Evolutionary conservation across 2,888 invertebrate species (phyloP).

Genomic region (Dusona sp.): DNA sequence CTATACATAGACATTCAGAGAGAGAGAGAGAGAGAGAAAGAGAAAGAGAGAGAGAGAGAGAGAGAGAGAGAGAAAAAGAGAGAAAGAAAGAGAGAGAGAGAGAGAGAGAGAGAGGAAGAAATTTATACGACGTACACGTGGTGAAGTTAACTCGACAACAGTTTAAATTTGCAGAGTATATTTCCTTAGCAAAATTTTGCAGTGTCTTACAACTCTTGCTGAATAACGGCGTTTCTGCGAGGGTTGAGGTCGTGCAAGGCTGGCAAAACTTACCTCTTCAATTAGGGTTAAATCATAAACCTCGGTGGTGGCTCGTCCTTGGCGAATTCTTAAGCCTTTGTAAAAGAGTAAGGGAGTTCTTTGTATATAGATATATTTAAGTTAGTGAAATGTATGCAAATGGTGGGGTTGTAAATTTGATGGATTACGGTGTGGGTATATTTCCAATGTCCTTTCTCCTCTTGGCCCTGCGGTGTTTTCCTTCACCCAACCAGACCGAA

Average conservation of each 20-base stretch:
- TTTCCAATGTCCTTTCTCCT: slow-evolving; percentile 73
- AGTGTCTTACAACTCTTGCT: slow-evolving; percentile 65
- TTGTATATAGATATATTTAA: slow-evolving; percentile 51
- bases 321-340: slow-evolving; percentile 77
- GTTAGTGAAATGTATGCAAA: slow-evolving; percentile 77
- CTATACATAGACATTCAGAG: not conserved
- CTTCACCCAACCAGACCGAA: slow-evolving; percentile 56
- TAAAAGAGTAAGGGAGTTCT: slow-evolving; percentile 71
- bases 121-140: slow-evolving; percentile 49
- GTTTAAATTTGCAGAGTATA: slow-evolving; percentile 44
- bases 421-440: slow-evolving; percentile 73
- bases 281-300: slow-evolving; percentile 83
- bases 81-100: not conserved
- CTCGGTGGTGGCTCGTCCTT: slow-evolving; percentile 74
- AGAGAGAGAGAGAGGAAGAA: not conserved
- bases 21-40: not conserved
- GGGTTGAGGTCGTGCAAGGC: slow-evolving; percentile 63
- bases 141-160: slow-evolving; percentile 48
- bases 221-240: slow-evolving; percentile 70
- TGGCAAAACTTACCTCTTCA: slow-evolving; percentile 78
- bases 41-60: not conserved
- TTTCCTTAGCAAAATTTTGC: slow-evolving; percentile 56
- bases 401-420: slow-evolving; percentile 80
- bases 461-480: slow-evolving; percentile 33
- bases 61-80: too few species aligned